Evolutionary conservation across 2,113 vertebrate genomes (phyloP).

Genomic region (Scopus umbretta): DNA sequence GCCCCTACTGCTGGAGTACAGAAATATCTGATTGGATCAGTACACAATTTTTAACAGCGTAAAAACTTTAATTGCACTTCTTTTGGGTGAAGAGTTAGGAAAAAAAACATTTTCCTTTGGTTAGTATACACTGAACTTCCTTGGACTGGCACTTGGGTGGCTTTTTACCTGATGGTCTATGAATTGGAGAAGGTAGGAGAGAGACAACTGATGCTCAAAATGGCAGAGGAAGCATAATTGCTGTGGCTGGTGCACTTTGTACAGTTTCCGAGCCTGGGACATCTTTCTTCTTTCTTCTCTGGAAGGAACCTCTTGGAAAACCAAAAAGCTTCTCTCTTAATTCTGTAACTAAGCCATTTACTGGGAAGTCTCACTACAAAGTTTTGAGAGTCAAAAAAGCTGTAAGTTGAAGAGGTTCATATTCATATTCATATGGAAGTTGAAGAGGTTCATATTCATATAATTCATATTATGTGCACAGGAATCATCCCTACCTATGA

Average conservation of each 20-base stretch:
- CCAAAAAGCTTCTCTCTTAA: neutral
- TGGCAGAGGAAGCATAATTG: neutral
- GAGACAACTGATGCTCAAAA: neutral
- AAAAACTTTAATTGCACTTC: neutral
- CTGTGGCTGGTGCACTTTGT: neutral
- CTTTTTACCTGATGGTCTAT: neutral
- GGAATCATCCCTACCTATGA: neutral
- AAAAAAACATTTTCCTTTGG: neutral
- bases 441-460: neutral
- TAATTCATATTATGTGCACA: too few relatives aligned
- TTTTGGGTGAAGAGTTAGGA: neutral
- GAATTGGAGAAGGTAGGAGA: neutral
- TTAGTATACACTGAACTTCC: neutral
- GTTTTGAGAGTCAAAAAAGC: neutral
- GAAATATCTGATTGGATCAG: neutral
- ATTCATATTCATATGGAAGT: too few relatives aligned
- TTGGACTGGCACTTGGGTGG: neutral
- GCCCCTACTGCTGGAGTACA: neutral
- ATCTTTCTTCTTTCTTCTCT: neutral
- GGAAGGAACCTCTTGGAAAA: neutral
- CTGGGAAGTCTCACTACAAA: neutral
- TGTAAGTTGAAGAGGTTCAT: neutral
- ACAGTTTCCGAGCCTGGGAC: neutral
- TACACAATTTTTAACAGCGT: neutral
- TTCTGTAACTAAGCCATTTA: neutral